Evolutionary conservation across 2,797 vertebrate species (phyloP), one percentile per base, ranked within the genome.

Genomic region (Discoglossus pictus): DNA sequence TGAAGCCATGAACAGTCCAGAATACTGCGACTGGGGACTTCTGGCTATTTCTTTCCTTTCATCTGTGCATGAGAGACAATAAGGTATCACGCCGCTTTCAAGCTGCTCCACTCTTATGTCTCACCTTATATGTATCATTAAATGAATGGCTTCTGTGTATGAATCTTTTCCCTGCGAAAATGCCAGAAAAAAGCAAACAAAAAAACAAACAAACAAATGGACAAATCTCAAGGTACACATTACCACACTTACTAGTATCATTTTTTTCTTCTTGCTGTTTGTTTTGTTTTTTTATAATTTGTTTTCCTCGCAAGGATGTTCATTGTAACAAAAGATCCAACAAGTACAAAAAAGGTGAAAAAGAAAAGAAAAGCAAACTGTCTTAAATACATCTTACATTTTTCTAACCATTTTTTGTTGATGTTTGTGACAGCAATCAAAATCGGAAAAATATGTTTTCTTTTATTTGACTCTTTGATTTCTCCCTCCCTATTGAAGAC

Each of bases 1-100:
- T 74, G 89, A 91, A 91, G 88, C 88, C 88, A 91, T 91, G 89
- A 88, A 91, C 85, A 83, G 76, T 82, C 88, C 84, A 75, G 84
- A 88, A 87, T 87, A 89, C 84, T 91, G 90, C 91, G 85, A 80
- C 76, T 79, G 74, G 24, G 83, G 79, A 85, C 82, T 83, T 80
- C 83, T 84, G 69, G 81, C 81, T 55, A n/a, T 85, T 77, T 81
- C 74, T 82, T 86, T 83, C 82, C 82, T 84, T 85, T 79, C 82
- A 81, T 83, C 86, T 80, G 76, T 83, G 83, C 85, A 21, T 78
- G 78, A 81, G 82, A 80, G 82, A 88, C 81, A 76, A 75, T 61
- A 31, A 84, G 82, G 78, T 86, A 81, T 82, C 80, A 79, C 82
- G 82, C 85, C 85, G 85, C 84, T 81, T 82, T 80, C 82, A 84